Conservation (phyloP, 1,140 invertebrate species). For the Neodiprion virginianus region DNA sequence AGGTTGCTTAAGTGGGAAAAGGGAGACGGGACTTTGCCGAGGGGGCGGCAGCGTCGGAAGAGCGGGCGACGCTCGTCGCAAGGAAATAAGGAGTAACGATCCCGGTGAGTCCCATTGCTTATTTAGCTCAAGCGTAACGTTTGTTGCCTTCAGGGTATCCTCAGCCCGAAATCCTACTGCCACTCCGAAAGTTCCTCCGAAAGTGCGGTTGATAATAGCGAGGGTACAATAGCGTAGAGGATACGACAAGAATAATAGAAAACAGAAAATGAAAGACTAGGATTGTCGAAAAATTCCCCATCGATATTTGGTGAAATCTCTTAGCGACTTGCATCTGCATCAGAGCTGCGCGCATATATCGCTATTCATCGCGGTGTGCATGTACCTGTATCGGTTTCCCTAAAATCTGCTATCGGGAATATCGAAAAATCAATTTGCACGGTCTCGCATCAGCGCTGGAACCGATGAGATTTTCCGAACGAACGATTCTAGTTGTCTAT, state of each 20-base stretch:
- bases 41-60: not conserved
- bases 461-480: not conserved
- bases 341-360: no score
- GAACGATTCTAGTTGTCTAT: conserved; percentile 2
- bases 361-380: no score
- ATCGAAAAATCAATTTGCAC: not conserved
- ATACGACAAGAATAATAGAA: no score
- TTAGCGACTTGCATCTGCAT: no score
- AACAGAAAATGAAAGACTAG: no score
- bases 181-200: no score
- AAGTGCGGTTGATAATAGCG: no score
- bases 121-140: conserved; percentile 16
- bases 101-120: conserved; percentile 17
- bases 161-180: not conserved
- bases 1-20: conserved; percentile 16
- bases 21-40: conserved; percentile 12
- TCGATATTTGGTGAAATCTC: no score
- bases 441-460: not conserved
- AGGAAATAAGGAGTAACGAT: conserved; percentile 19
- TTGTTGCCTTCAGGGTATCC: not conserved
- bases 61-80: not conserved
- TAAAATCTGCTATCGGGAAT: not conserved
- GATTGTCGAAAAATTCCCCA: no score
- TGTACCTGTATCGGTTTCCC: no score
- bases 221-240: no score